A percentile compares a stretch with the other conserved stretches of the same genome.
Conservation (phyloP, 2,797 vertebrate genomes). For the Sebastes alutus region DNA sequence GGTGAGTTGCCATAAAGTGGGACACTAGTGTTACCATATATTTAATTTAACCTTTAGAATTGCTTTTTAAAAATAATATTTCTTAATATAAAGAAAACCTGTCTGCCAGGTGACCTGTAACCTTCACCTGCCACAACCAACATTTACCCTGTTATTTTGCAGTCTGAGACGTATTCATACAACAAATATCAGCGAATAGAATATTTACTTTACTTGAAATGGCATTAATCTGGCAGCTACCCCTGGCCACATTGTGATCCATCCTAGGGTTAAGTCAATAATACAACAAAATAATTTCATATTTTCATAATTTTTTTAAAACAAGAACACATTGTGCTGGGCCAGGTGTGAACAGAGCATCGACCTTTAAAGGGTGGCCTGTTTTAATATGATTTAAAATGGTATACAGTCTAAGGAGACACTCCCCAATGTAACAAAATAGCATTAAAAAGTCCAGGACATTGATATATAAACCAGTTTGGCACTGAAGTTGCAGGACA, state of each 20-base stretch:
- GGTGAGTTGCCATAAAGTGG: too few relatives aligned
- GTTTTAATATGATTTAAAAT: constrained; percentile 54
- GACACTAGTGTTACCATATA: too few relatives aligned
- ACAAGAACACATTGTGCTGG: constrained; percentile 63
- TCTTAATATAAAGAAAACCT: too few relatives aligned
- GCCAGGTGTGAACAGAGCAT: constrained; percentile 48
- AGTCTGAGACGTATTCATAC: constrained; percentile 44
- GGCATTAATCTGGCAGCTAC: constrained; percentile 58
- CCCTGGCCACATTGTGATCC: constrained; percentile 46
- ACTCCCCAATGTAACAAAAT: constrained; percentile 67
- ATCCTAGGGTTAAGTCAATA: constrained; percentile 38
- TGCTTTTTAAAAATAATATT: too few relatives aligned
- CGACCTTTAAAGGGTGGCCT: constrained; percentile 62
- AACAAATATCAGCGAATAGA: constrained; percentile 64
- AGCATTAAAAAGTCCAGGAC: constrained; percentile 69
- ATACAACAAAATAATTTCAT: constrained; percentile 69
- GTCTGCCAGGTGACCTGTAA: too few relatives aligned
- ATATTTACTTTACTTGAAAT: constrained; percentile 66
- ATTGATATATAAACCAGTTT: constrained; percentile 75
- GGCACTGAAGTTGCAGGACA: constrained; percentile 74
- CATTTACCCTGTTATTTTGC: too few relatives aligned
- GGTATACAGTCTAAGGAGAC: constrained; percentile 32
- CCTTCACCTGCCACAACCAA: too few relatives aligned
- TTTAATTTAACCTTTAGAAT: too few relatives aligned
- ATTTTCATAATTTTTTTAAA: constrained; percentile 33